Base-by-base conservation (phyloP, 37 sponge, comb jelly and placozoan species). In the Agelas oroides region DNA sequence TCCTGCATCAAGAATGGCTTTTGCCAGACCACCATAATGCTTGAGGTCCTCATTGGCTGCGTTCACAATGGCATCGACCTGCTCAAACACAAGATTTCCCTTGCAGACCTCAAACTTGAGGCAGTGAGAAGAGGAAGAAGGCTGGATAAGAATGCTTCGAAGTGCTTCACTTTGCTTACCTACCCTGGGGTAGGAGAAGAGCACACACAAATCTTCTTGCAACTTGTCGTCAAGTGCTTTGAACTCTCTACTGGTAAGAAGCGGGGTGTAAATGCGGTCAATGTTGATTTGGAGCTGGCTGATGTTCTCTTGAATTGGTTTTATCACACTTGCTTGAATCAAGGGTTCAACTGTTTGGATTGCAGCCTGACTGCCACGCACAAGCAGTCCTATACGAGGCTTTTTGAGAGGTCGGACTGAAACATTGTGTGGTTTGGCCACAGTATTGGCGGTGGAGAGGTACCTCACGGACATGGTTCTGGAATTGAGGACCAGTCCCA, bases 1-100 rank as follows among this genome's bases (percentile, higher is more conserved):
- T 38, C 90, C 96, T 31, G 82, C 80, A 30, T 96, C 75, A n/a
- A 54, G 38, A 19, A 96, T 91, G 55, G 81, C 79, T 37, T 85
- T 82, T 25, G 96, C 93, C 38, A 96, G 53, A 15, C 96, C 96
- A 58, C 88, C 86, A 19, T 75, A 65, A 46, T 92, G 91, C 21
- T 96, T 62, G 46, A 96, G 54, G 17, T 89, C 72, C 64, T 87
- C 91, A 87, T 96, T 96, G 11, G 94, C 96, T 56, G 88, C 88
- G 80, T 96, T 96, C 5, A 96, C 91, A 54, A 96, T 80, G 5
- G 82, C 91, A 80, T 91, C 91, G 18, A 76, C 77, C 8, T 38
- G 32, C 62, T 94, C 91, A 70, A 60, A 55, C n/a, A 82, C 40
- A 25, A 94, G 27, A 58, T 83, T 54, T 39, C 95, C 95, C 16